Base-by-base conservation (phyloP, 1,140 invertebrate genomes). In the Trachelipus rathkii region DNA sequence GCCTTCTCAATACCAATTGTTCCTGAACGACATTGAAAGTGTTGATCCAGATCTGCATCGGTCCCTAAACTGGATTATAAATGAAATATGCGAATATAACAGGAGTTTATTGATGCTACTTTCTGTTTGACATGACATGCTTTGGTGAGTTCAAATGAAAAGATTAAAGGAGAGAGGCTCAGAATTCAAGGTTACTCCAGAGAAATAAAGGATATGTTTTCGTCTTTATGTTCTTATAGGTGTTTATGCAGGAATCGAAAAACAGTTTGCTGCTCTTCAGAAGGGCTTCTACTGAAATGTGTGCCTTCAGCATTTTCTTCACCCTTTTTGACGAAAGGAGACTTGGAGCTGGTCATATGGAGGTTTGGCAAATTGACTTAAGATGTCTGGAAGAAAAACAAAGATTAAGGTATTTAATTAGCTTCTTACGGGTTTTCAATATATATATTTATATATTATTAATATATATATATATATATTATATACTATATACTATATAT, bases 61-160 rank as follows among this genome's bases (percentile, higher is more conserved):
- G 73, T 97, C 94, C 84, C 88, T 98, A 0, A 95, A 93, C 10
- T 98, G 96, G 96, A 96, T 98, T n/a, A n/a, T n/a, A n/a, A n/a
- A 91, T 86, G 98, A 94, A 96, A 87, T 82, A 98, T n/a, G 97
- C 86, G 93, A n/a, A 95, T 85, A 96, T 98, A 79, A 92, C 92
- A 43, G 92, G 90, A 73, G 92, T 98, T n/a, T 0, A 88, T 98
- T 76, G 95, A 99, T 84, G 95, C 94, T 44, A 94, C 93, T 99
- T 86, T 93, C 93, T 46, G 96, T 99, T 7, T 95, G 98, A 83
- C 95, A 96, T 84, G 94, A 96, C 84, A 94, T n/a, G 93, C 82
- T 98, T 97, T 87, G 96, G 96, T 5, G 91, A 10, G 86, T 97
- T 33, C 91, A 94, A 84, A 93, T 95, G 79, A n/a, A 92, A 93